phyloP scores from a whole-genome alignment of 2,888 invertebrate species.

The Uropetala carovei region DNA sequence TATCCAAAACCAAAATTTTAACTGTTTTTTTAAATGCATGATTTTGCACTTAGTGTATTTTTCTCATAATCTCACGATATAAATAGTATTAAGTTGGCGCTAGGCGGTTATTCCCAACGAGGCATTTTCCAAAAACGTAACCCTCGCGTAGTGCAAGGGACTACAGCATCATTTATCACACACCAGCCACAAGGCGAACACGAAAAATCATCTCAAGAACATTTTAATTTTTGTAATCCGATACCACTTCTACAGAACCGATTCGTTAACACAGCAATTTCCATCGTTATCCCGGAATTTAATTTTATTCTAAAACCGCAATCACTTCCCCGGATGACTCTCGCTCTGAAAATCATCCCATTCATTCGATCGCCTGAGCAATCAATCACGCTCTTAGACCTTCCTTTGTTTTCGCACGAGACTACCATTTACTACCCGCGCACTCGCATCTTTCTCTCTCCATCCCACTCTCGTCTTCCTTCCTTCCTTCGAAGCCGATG shows the following conservation, averaged over 20 bases:
- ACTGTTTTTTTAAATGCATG: no score
- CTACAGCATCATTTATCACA: no score
- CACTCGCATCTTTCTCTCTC: background rate
- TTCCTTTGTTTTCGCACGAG: constrained; percentile 12
- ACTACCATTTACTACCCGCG: background rate
- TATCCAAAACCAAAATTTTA: no score
- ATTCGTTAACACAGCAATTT: background rate
- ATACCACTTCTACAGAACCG: background rate
- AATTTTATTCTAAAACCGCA: background rate
- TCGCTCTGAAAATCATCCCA: background rate
- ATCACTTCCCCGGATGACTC: background rate
- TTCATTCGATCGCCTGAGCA: background rate
- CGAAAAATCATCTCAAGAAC: no score
- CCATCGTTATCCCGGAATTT: background rate
- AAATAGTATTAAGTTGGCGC: no score
- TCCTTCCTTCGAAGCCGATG: background rate
- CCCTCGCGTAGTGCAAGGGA: no score
- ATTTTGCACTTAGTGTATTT: no score
- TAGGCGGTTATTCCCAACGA: no score
- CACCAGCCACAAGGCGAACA: no score
- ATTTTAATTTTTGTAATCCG: background rate
- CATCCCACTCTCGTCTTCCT: background rate
- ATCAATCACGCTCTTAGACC: background rate
- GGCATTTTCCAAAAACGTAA: no score
- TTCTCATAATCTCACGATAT: no score